phyloP scores from a whole-genome alignment of 2,113 vertebrate genomes.

The Pelecanoides urinatrix region DNA sequence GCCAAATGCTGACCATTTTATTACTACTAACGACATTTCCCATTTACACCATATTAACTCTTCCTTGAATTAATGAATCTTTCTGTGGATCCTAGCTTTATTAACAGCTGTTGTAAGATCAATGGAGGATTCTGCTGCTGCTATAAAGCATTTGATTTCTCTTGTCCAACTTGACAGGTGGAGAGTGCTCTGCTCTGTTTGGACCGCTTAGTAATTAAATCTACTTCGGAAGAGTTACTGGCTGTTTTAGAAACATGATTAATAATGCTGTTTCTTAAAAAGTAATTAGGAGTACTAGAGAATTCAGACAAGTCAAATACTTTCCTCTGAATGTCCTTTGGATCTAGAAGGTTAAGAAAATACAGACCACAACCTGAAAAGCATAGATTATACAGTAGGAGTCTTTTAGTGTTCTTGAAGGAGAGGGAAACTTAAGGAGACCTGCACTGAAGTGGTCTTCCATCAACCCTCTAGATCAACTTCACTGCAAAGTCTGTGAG shows the following conservation, averaged over 20 bases:
- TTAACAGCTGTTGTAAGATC: slow-evolving; percentile 43
- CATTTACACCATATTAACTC: neutral
- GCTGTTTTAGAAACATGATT: slow-evolving; percentile 3
- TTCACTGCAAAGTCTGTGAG: neutral
- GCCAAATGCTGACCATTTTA: neutral
- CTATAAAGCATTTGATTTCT: slow-evolving; percentile 34
- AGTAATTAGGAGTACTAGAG: slow-evolving; percentile 25
- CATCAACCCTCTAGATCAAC: neutral
- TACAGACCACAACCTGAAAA: neutral
- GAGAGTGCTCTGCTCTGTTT: slow-evolving; percentile 1
- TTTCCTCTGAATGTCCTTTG: neutral
- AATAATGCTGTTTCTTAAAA: slow-evolving; percentile 26
- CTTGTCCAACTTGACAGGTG: slow-evolving; percentile 24
- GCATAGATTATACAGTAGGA: neutral
- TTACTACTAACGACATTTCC: neutral
- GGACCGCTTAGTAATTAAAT: slow-evolving; percentile 41
- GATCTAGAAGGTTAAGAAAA: slow-evolving; percentile 2
- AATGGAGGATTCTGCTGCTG: slow-evolving; percentile 6
- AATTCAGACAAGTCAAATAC: neutral
- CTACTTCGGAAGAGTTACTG: neutral
- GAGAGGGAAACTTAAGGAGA: neutral
- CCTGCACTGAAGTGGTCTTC: neutral
- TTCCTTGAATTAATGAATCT: neutral
- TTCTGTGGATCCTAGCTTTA: neutral
- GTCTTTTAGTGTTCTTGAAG: neutral